Percentiles rank a stretch among this genome's conserved stretches.
phyloP scores from a whole-genome alignment of 2,888 invertebrate genomes.

The Sinelater perroti region DNA sequence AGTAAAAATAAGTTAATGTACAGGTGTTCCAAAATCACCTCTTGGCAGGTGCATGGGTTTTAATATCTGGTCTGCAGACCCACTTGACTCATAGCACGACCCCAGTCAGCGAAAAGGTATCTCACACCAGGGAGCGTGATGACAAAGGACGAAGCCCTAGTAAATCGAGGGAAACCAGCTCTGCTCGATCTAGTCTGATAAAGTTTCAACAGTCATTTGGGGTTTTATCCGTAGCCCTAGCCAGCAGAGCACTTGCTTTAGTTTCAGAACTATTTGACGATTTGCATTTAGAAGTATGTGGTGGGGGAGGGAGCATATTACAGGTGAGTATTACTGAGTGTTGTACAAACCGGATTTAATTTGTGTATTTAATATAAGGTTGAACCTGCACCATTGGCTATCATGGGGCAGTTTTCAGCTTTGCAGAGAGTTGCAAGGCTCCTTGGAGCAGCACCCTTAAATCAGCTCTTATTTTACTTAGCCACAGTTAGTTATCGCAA shows the following conservation, averaged over 20 bases:
- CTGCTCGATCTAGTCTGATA: constrained; percentile 71
- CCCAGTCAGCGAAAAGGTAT: constrained; percentile 58
- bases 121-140: constrained; percentile 59
- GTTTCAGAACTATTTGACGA: constrained; percentile 78
- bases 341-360: not conserved
- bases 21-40: constrained; percentile 90
- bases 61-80: constrained; percentile 86
- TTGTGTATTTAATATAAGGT: constrained; percentile 49
- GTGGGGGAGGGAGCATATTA: constrained; percentile 51
- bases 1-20: constrained; percentile 3
- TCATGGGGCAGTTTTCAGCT: constrained; percentile 72
- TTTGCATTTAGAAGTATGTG: constrained; percentile 75
- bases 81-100: constrained; percentile 74
- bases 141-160: constrained; percentile 69
- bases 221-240: constrained; percentile 88
- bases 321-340: constrained; percentile 44
- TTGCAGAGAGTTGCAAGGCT: constrained; percentile 76
- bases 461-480: constrained; percentile 85
- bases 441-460: constrained; percentile 75
- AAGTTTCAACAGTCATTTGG: constrained; percentile 89
- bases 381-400: constrained; percentile 70
- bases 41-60: constrained; percentile 87
- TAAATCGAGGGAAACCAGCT: constrained; percentile 66
- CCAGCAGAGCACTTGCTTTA: constrained; percentile 83
- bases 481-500: constrained; percentile 92